phyloP scores from a whole-genome alignment of 2,113 vertebrate species.

The Speoplatyrhinus poulsoni region DNA sequence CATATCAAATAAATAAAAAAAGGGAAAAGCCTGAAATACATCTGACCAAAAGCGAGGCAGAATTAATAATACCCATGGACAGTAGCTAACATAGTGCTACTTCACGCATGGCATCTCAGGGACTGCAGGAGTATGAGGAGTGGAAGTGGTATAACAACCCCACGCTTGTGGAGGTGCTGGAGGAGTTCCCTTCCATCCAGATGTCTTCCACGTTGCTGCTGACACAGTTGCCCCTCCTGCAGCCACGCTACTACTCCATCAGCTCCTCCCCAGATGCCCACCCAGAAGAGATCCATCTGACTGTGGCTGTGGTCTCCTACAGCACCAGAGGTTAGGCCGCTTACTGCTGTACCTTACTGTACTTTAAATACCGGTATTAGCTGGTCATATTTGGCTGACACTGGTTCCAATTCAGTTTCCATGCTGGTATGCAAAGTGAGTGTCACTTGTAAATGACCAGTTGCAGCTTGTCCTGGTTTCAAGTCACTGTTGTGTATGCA shows the following conservation, averaged over 20 bases:
- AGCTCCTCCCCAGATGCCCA: slow-evolving; percentile 93
- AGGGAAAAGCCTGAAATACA: too few species aligned
- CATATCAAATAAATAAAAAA: neutral
- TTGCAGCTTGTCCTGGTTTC: too few species aligned
- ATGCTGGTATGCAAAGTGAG: too few species aligned
- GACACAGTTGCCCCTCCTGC: slow-evolving; percentile 92
- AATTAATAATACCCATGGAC: neutral
- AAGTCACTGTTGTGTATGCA: too few species aligned
- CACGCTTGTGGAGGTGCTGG: slow-evolving; percentile 91
- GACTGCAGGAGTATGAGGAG: slow-evolving; percentile 95
- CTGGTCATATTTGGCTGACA: too few species aligned
- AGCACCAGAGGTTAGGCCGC: slow-evolving; percentile 82
- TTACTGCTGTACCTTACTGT: neutral
- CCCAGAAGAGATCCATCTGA: slow-evolving; percentile 93
- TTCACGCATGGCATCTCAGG: slow-evolving; percentile 69
- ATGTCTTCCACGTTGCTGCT: slow-evolving; percentile 92
- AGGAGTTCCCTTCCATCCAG: slow-evolving; percentile 94
- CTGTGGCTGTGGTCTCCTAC: slow-evolving; percentile 94
- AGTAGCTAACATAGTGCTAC: neutral
- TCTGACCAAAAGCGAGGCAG: neutral
- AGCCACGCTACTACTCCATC: slow-evolving; percentile 97
- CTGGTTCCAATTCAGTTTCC: too few species aligned
- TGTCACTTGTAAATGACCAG: too few species aligned
- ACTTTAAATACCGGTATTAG: too few species aligned
- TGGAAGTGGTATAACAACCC: slow-evolving; percentile 98